Percentiles rank a stretch among this genome's conserved stretches.
Conservation (phyloP, 2,888 invertebrate species). For the Phaedon cochleariae region DNA sequence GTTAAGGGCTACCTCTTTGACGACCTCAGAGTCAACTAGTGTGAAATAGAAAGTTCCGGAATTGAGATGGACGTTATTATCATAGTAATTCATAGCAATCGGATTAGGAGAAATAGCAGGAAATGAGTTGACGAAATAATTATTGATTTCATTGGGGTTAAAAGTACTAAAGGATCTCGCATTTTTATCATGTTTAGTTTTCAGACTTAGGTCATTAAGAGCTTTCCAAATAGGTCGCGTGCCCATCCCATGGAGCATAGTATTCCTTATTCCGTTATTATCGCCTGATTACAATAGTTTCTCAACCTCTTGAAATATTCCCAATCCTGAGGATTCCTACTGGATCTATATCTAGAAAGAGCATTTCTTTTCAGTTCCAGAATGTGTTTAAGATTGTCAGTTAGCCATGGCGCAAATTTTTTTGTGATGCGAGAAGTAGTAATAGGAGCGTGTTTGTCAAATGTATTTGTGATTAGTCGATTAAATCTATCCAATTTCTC, state of each 20-base stretch:
- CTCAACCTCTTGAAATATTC: background rate
- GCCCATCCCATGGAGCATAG: background rate
- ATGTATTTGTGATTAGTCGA: background rate
- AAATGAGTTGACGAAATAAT: background rate
- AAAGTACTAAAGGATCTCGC: background rate
- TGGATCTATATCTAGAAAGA: slow-evolving; percentile 4
- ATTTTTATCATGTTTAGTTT: background rate
- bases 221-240: background rate
- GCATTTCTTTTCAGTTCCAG: slow-evolving; percentile 1
- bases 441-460: background rate
- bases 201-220: background rate
- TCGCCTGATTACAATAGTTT: slow-evolving; percentile 2
- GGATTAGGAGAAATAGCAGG: slow-evolving; percentile 1
- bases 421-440: background rate
- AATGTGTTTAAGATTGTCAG: slow-evolving; percentile 5
- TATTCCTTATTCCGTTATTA: background rate
- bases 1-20: background rate
- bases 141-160: background rate
- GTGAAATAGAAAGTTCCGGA: background rate
- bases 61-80: slow-evolving; percentile 3
- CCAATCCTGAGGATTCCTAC: slow-evolving; percentile 3
- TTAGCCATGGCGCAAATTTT: slow-evolving; percentile 3
- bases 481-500: slow-evolving; percentile 4
- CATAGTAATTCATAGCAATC: background rate
- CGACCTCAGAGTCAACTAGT: background rate